These are phyloP conservation scores for Dendrocincla tyrannina DNA, from an alignment of 2,797 vertebrate genomes.

Conservation along the genomic window DNA sequence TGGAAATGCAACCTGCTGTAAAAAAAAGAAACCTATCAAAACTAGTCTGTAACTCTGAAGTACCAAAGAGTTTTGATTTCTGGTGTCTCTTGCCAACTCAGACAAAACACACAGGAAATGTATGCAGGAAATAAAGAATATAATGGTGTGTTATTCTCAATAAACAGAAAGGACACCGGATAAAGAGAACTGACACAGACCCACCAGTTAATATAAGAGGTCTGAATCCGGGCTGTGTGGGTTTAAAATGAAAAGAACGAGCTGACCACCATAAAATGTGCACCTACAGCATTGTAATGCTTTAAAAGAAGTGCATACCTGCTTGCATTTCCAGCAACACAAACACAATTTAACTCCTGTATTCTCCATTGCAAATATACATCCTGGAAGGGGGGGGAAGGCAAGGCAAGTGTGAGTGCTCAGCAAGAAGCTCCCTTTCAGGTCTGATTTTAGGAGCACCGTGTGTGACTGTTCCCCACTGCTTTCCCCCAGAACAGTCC, in stretches of 20 bases:
- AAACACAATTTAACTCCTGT: too few relatives aligned
- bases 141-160: neutral
- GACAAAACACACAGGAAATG: neutral
- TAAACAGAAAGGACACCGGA: neutral
- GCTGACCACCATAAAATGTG: too few relatives aligned
- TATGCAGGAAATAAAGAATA: neutral
- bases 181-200: neutral
- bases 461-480: neutral
- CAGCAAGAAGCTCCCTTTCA: neutral
- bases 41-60: neutral
- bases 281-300: too few relatives aligned
- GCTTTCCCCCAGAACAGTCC: neutral
- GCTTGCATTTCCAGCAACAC: too few relatives aligned
- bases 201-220: neutral
- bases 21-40: neutral
- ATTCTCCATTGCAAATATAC: fast-evolving
- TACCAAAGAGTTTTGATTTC: neutral
- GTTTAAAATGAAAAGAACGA: neutral
- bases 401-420: neutral
- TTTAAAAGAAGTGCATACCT: too few relatives aligned
- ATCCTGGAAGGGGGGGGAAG: neutral
- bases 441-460: neutral
- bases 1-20: neutral
- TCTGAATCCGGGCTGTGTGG: neutral
- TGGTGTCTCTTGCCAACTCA: neutral